Evolutionary conservation across 2,888 invertebrate genomes (phyloP).

Genomic region (Reticulitermes lucifugus): DNA sequence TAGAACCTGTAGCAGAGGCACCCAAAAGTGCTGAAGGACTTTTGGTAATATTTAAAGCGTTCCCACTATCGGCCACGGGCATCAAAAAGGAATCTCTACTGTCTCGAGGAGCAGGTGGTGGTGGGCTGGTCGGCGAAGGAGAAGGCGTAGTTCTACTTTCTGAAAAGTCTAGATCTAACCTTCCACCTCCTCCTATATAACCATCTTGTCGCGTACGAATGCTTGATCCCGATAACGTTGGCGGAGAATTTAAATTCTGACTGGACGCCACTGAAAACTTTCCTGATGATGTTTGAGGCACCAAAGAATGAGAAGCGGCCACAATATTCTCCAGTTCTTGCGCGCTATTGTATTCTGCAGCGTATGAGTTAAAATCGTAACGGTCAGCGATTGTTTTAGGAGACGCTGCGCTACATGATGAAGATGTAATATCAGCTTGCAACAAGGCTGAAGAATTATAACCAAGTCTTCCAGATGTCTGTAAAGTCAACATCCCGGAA

Average conservation of each 20-base stretch:
- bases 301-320: conserved; percentile 15
- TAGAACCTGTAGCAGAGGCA: conserved; percentile 57
- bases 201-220: conserved; percentile 74
- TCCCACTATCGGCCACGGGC: conserved; percentile 60
- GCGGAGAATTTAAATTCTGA: conserved; percentile 56
- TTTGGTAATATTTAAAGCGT: conserved; percentile 59
- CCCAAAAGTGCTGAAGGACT: conserved; percentile 59
- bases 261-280: conserved; percentile 67
- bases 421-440: conserved; percentile 32
- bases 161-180: conserved; percentile 47
- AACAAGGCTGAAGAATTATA: conserved; percentile 36
- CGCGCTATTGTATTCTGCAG: conserved; percentile 20
- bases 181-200: conserved; percentile 64
- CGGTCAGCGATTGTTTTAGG: conserved; percentile 5
- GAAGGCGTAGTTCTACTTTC: conserved; percentile 52
- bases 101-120: conserved; percentile 85
- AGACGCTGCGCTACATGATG: conserved; percentile 10
- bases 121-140: conserved; percentile 76
- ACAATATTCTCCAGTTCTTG: conserved; percentile 56
- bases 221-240: conserved; percentile 73
- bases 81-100: conserved; percentile 67
- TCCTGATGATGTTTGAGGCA: conserved; percentile 21
- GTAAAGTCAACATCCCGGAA: conserved; percentile 28
- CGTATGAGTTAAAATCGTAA: conserved; percentile 24
- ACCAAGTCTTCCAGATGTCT: conserved; percentile 5